A percentile compares a stretch with the other conserved stretches of the same genome.
These are phyloP conservation scores for Ataeniobius toweri DNA, from an alignment of 2,797 vertebrate species.

Conservation along the genomic window DNA sequence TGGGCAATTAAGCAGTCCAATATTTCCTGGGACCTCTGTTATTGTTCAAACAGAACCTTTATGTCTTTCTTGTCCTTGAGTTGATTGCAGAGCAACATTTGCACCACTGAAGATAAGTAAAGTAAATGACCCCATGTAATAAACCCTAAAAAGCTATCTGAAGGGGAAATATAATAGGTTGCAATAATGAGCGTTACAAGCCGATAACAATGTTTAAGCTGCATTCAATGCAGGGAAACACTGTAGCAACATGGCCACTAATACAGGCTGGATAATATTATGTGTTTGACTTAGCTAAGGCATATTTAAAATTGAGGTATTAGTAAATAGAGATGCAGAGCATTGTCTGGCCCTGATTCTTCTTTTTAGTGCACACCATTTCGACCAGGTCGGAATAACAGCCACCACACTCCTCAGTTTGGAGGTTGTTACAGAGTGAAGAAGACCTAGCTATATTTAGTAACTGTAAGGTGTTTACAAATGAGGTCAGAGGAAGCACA, in stretches of 20 bases:
- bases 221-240: neutral
- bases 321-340: no score
- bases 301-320: neutral
- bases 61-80: neutral
- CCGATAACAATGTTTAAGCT: neutral
- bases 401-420: neutral
- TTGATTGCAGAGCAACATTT: neutral
- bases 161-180: neutral
- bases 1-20: neutral
- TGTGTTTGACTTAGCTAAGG: neutral
- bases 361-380: no score
- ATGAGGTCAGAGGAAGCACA: no score
- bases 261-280: neutral
- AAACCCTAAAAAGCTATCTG: neutral
- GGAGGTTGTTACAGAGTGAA: neutral
- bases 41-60: neutral
- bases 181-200: neutral
- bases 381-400: neutral
- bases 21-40: neutral
- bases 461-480: neutral
- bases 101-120: neutral
- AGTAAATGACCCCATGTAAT: neutral
- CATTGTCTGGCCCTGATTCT: neutral
- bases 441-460: neutral
- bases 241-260: neutral